Percentiles rank a stretch among this genome's conserved stretches.
These are phyloP conservation scores for Chrosomus eos DNA, from an alignment of 2,797 vertebrate species.

Conservation along the genomic window DNA sequence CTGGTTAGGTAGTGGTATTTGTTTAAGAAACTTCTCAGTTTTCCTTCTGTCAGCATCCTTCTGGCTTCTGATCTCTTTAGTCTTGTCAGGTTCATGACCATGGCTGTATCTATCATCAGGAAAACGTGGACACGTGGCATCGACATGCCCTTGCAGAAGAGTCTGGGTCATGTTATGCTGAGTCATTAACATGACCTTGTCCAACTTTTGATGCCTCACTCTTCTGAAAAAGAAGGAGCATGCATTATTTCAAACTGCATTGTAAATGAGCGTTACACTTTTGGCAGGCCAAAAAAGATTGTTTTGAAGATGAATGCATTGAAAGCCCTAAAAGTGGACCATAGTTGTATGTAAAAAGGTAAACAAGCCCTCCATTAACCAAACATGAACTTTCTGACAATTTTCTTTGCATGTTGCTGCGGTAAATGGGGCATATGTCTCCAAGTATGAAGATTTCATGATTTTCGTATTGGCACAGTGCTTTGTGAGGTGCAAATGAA, in stretches of 20 bases:
- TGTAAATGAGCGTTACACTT: not conserved
- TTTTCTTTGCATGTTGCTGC: slow-evolving; percentile 30
- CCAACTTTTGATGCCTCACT: slow-evolving; percentile 43
- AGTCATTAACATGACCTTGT: slow-evolving; percentile 70
- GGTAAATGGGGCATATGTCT: slow-evolving; percentile 42
- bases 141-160: slow-evolving; percentile 63
- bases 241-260: slow-evolving; percentile 16
- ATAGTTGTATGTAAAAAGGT: slow-evolving; percentile 27
- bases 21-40: slow-evolving; percentile 34
- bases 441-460: slow-evolving; percentile 72
- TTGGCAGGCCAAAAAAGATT: not conserved
- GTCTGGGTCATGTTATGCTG: slow-evolving; percentile 69
- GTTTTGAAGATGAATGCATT: not conserved
- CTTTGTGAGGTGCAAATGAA: slow-evolving; percentile 62
- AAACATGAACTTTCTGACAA: slow-evolving; percentile 23
- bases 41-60: slow-evolving; percentile 11
- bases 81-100: slow-evolving; percentile 44
- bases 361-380: slow-evolving; percentile 28
- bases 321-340: not conserved
- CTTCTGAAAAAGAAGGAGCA: slow-evolving; percentile 55
- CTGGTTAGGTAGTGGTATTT: slow-evolving; percentile 13
- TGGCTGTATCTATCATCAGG: slow-evolving; percentile 33
- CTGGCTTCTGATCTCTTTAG: slow-evolving; percentile 47
- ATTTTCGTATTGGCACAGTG: slow-evolving; percentile 68
- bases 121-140: slow-evolving; percentile 46